Percentiles rank a stretch among this genome's conserved stretches.
Conservation (phyloP, 2,888 invertebrate species). For the Nudaria mundana region DNA sequence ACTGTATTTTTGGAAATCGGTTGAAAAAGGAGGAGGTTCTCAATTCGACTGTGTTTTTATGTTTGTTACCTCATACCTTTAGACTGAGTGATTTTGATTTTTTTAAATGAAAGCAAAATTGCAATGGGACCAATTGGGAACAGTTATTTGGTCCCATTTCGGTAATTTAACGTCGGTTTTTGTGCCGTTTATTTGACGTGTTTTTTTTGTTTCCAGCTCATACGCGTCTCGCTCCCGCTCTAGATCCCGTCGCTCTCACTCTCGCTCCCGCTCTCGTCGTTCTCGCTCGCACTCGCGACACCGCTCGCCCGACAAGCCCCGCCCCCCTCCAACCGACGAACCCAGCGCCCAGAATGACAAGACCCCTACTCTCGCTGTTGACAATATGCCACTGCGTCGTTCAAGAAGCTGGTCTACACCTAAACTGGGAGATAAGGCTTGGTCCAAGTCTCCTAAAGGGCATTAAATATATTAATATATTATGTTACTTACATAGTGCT, state of each 20-base stretch:
- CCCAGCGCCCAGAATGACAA: no score
- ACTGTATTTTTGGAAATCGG: neutral
- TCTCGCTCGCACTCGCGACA: constrained; percentile 42
- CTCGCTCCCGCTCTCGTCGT: constrained; percentile 52
- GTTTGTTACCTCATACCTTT: no score
- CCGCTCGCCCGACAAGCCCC: constrained; percentile 13
- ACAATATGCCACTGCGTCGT: constrained; percentile 35
- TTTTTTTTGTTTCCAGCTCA: constrained; percentile 51
- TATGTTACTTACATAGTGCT: no score
- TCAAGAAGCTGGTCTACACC: constrained; percentile 84
- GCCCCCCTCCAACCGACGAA: no score
- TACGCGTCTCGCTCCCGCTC: constrained; percentile 36
- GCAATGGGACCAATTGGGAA: no score
- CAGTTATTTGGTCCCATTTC: no score
- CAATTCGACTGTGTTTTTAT: no score
- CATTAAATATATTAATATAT: constrained; percentile 19
- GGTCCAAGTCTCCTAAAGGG: constrained; percentile 76
- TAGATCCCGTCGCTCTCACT: constrained; percentile 39
- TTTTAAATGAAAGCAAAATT: no score
- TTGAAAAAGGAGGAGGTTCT: no score
- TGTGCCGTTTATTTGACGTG: no score
- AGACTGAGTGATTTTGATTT: no score
- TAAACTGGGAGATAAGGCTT: constrained; percentile 72
- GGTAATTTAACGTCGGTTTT: no score
- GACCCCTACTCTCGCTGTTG: neutral